Evolutionary conservation across 2,888 invertebrate species (phyloP), one percentile per base, ranked within the genome.

Genomic region (Subacronicta megacephala): DNA sequence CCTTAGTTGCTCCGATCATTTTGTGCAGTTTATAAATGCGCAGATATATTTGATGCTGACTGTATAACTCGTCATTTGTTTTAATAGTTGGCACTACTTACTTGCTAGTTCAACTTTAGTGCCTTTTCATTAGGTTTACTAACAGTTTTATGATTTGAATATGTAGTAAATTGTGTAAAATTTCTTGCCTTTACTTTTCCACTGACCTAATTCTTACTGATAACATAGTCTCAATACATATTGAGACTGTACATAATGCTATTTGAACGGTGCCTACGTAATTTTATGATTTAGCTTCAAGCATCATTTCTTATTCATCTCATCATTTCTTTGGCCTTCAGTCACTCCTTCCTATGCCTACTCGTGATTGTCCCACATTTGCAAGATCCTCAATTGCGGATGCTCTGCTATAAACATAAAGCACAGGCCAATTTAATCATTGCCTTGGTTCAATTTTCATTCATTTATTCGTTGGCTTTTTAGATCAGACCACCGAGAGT

Each of bases 391-490:
- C 36, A 54, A 60, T 52, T 47, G 53, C 42, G 47, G 56, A 62
- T 52, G 50, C 16, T 47, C 50, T 57, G 40, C 62, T 67, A 63
- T 72, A 64, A 67, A 62, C 66, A 61, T 66, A 72, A 72, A 56
- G 62, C 65, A 42, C 65, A 57, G 46, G 54, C 55, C 70, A 72
- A 76, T 75, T 77, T 73, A 68, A 70, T 63, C 44, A 54, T 65
- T 42, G 40, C 16, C 38, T 62, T 35, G 5, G 51, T 40, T 67
- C 44, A 38, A 50, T 64, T 54, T 53, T 49, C 49, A 46, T 41
- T 63, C 42, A 33, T 62, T 59, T 56, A n/a, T 31, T 31, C 31
- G 31, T 31, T 49, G 31, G 23, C 10, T 61, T 41, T 61, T 42
- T 60, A 67, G 31, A 20, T 61, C 35, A 46, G 37, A 47, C 69